Evolutionary conservation across 1,140 invertebrate species (phyloP).

Genomic region (Zophobas morio): DNA sequence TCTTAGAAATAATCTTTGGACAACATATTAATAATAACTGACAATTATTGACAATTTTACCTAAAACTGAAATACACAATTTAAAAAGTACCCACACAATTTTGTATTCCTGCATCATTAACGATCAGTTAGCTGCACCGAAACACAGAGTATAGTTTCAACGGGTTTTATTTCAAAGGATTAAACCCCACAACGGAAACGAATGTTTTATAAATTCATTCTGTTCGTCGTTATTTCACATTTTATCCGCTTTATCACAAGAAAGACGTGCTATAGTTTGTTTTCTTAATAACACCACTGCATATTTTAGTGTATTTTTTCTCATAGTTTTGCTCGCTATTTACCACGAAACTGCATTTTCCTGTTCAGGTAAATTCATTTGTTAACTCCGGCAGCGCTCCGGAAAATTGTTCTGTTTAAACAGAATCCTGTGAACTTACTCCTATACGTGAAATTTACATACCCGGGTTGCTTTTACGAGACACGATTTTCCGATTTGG

Average conservation of each 20-base stretch:
- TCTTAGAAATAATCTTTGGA: too few relatives aligned
- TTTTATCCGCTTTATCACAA: slow-evolving; percentile 27
- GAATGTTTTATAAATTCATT: slow-evolving; percentile 40
- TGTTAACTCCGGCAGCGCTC: neutral
- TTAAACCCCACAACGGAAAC: slow-evolving; percentile 14
- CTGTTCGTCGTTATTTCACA: slow-evolving; percentile 30
- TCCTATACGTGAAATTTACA: neutral
- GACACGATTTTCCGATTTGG: slow-evolving; percentile 1
- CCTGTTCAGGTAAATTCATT: neutral
- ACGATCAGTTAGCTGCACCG: slow-evolving; percentile 17
- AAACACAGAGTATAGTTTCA: slow-evolving; percentile 15
- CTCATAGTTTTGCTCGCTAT: neutral
- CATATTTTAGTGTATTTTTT: slow-evolving; percentile 32
- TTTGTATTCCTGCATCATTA: slow-evolving; percentile 11
- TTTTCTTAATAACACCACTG: slow-evolving; percentile 35
- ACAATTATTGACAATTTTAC: neutral
- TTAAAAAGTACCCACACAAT: neutral
- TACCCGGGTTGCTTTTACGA: neutral
- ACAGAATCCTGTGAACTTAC: neutral
- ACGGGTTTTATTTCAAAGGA: slow-evolving; percentile 1
- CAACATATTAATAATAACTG: neutral
- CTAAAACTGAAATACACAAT: neutral
- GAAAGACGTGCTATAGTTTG: slow-evolving; percentile 5
- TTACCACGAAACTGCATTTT: slow-evolving; percentile 5
- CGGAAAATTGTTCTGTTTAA: neutral